These are phyloP conservation scores for Orgyia antiqua DNA, from an alignment of 2,888 invertebrate genomes.

Conservation along the genomic window DNA sequence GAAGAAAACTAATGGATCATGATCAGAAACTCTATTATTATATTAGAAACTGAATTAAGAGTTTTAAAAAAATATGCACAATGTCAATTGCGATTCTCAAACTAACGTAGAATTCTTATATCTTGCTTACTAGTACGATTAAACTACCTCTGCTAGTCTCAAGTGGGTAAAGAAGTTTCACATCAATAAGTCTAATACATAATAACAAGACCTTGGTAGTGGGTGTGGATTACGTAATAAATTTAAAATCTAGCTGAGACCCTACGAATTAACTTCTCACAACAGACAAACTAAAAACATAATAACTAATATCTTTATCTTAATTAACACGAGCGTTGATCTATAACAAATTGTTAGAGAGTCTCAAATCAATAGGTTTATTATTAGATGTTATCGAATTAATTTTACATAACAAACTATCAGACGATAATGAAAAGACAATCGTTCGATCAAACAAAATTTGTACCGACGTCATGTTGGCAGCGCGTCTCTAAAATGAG, in stretches of 20 bases:
- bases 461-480: conserved; percentile 31
- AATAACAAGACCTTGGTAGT: too few species aligned
- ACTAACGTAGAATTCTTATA: too few species aligned
- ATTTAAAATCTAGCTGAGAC: neutral
- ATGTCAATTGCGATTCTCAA: too few species aligned
- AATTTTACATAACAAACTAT: conserved; percentile 60
- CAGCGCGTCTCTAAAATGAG: conserved; percentile 15
- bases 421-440: conserved; percentile 52
- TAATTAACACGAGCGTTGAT: conserved; percentile 43
- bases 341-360: conserved; percentile 41
- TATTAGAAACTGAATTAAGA: too few species aligned
- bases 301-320: conserved; percentile 36
- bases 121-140: too few species aligned
- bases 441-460: conserved; percentile 49
- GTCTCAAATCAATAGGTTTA: conserved; percentile 48
- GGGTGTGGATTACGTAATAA: neutral
- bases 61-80: too few species aligned
- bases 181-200: too few species aligned
- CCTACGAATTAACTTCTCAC: conserved; percentile 11
- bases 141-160: too few species aligned
- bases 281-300: conserved; percentile 12
- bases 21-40: too few species aligned
- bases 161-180: too few species aligned
- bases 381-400: conserved; percentile 57
- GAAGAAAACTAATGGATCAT: too few species aligned